Conservation (phyloP, 2,113 vertebrate species). For the Aleadryas rufinucha region DNA sequence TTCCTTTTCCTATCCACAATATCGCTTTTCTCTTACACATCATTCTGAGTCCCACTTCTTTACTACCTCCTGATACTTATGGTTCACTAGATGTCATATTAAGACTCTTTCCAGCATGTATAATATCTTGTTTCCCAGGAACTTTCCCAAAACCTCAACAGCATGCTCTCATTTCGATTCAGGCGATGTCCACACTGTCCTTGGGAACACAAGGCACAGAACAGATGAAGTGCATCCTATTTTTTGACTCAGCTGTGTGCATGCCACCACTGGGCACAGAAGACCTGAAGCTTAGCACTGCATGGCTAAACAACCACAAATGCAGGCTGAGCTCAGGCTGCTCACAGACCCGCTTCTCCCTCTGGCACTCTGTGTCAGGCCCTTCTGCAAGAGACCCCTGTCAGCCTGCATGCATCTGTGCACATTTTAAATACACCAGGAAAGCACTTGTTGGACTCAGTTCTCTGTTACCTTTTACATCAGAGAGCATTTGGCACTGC, state of each 20-base stretch:
- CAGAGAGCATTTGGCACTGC: background rate
- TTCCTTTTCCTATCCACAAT: background rate
- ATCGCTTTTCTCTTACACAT: fast-evolving
- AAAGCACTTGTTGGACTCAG: background rate
- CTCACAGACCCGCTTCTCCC: background rate
- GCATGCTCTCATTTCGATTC: background rate
- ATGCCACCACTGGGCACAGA: background rate
- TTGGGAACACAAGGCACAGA: background rate
- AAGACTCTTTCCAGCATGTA: background rate
- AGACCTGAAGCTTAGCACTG: background rate
- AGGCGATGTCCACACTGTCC: background rate
- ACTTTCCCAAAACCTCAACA: background rate
- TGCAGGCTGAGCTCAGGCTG: background rate
- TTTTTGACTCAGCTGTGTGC: background rate
- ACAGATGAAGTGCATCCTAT: background rate
- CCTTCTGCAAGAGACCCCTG: background rate
- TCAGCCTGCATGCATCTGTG: background rate
- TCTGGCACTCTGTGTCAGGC: background rate
- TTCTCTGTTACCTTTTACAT: background rate
- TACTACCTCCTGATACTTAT: background rate
- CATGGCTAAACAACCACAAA: background rate
- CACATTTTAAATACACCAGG: background rate
- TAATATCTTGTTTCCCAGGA: background rate
- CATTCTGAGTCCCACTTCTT: background rate
- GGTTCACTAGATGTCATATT: background rate